Evolutionary conservation across 2,113 vertebrate species (phyloP).

Genomic region (Halichoeres trimaculatus): DNA sequence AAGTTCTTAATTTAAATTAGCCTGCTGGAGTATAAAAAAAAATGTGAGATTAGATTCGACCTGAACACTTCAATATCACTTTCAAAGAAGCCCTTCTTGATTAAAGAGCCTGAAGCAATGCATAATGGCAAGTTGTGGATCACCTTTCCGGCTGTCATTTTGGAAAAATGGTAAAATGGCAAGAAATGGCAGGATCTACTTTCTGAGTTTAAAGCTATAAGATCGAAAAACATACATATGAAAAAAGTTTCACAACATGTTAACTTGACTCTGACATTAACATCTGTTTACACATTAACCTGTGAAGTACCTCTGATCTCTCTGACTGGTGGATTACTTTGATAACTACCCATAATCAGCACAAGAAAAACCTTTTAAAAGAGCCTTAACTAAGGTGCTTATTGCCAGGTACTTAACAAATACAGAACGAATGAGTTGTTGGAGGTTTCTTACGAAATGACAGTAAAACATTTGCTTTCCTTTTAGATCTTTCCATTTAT

Average conservation of each 20-base stretch:
- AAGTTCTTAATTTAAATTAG: conserved; percentile 50
- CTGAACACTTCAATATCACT: conserved; percentile 15
- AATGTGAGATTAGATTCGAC: conserved; percentile 37
- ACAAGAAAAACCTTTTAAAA: too few species aligned
- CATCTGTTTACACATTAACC: conserved; percentile 22
- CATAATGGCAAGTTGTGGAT: conserved; percentile 18
- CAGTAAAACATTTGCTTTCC: too few species aligned
- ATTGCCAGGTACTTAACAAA: conserved; percentile 30
- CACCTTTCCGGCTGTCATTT: conserved; percentile 1
- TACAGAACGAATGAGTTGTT: neutral
- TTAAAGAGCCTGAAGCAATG: conserved; percentile 4
- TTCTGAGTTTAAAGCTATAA: neutral
- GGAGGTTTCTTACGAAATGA: too few species aligned
- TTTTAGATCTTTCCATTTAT: conserved; percentile 22
- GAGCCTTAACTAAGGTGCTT: conserved; percentile 9
- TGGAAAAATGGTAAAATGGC: conserved; percentile 14
- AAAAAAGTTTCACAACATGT: conserved; percentile 9
- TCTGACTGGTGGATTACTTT: conserved; percentile 27
- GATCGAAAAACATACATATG: neutral
- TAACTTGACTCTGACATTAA: conserved; percentile 5
- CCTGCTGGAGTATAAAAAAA: conserved; percentile 2
- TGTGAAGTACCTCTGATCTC: conserved; percentile 16
- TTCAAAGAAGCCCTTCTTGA: conserved; percentile 19
- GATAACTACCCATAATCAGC: conserved; percentile 34
- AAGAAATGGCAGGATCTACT: neutral